Conservation (phyloP, 2,797 vertebrate species). For the Pipistrellus pygmaeus region DNA sequence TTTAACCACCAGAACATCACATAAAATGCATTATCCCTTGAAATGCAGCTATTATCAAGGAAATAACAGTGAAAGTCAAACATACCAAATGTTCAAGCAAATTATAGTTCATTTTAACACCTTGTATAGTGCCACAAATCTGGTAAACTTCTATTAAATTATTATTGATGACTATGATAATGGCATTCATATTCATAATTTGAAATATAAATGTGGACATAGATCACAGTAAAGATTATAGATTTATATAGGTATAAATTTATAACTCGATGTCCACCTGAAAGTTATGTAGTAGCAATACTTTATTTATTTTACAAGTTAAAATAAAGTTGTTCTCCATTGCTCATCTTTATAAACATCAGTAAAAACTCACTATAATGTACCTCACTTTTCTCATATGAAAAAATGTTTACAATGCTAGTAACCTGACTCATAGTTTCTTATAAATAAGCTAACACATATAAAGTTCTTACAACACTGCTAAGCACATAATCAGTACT, state of each 20-base stretch:
- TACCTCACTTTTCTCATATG: conserved; percentile 18
- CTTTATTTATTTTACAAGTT: conserved; percentile 24
- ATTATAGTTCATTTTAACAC: conserved; percentile 57
- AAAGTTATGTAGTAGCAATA: not conserved
- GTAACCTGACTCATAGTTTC: not conserved
- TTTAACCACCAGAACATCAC: conserved; percentile 73
- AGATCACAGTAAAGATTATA: not conserved
- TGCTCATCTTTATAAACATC: conserved; percentile 14
- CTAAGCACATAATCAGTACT: not conserved
- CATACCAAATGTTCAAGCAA: conserved; percentile 6
- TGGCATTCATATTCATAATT: not conserved
- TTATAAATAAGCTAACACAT: conserved; percentile 12
- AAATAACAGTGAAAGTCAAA: not conserved
- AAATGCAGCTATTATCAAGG: conserved; percentile 38
- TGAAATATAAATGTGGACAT: conserved; percentile 13
- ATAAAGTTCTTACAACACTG: not conserved
- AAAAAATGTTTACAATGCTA: not conserved
- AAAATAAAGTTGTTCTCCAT: not conserved
- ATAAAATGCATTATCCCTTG: conserved; percentile 61
- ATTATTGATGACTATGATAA: conserved; percentile 14
- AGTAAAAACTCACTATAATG: not conserved
- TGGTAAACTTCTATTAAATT: not conserved
- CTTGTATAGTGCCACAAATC: not conserved
- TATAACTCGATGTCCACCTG: not conserved
- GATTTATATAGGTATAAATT: conserved; percentile 12